Conservation (phyloP, 2,797 vertebrate species). For the Sciurus vulgaris region DNA sequence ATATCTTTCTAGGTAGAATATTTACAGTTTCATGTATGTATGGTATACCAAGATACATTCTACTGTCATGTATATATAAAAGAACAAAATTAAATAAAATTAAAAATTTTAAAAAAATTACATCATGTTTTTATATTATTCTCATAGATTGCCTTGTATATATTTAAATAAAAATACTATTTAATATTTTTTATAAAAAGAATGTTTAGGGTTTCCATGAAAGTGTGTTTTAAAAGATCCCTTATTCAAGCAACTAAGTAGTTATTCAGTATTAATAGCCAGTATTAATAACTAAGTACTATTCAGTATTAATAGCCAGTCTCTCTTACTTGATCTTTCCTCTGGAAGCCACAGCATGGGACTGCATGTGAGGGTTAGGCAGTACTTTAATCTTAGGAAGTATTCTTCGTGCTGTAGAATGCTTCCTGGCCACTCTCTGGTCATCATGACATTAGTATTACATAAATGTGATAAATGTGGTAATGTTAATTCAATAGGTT, state of each 20-base stretch:
- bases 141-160: constrained; percentile 86
- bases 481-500: neutral
- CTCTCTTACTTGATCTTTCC: neutral
- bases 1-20: neutral
- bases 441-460: neutral
- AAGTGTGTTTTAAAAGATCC: neutral
- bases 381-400: neutral
- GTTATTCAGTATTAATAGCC: neutral
- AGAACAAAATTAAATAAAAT: too few species aligned
- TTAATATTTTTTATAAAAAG: constrained; percentile 67
- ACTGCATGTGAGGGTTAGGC: neutral
- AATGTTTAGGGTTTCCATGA: neutral
- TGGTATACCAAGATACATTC: too few species aligned
- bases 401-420: neutral
- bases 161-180: constrained; percentile 86
- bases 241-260: neutral
- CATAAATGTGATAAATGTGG: neutral
- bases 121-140: constrained; percentile 83
- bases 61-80: too few species aligned
- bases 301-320: neutral
- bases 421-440: neutral
- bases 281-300: neutral
- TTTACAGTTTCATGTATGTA: neutral
- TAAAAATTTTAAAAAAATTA: constrained; percentile 62
- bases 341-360: neutral